Percentiles rank a stretch among this genome's conserved stretches.
Evolutionary conservation across 2,888 invertebrate genomes (phyloP).

Genomic region (Torymus texanus): DNA sequence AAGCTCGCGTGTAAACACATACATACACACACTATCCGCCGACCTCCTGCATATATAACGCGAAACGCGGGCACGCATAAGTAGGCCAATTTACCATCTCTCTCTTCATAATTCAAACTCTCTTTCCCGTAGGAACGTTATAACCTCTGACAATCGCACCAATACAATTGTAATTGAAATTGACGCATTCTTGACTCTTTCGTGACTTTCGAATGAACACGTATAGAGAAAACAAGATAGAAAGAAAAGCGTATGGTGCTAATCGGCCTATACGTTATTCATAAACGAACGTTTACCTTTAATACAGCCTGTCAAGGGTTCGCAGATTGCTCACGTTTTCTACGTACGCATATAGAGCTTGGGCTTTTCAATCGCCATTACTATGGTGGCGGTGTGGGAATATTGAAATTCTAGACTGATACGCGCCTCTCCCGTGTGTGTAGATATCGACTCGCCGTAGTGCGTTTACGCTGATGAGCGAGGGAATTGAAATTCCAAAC

Average conservation of each 20-base stretch:
- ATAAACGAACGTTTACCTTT: slow-evolving; percentile 36
- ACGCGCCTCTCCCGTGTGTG: too few species aligned
- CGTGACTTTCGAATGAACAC: neutral
- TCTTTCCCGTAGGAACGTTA: neutral
- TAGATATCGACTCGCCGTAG: too few species aligned
- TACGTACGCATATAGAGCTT: neutral
- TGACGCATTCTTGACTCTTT: slow-evolving; percentile 14
- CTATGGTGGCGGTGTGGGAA: too few species aligned
- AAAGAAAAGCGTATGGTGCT: neutral
- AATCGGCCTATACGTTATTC: slow-evolving; percentile 45
- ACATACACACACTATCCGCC: neutral
- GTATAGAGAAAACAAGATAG: neutral
- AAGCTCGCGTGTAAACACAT: neutral
- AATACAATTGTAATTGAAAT: slow-evolving; percentile 48
- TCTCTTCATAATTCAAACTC: slow-evolving; percentile 44
- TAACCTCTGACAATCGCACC: neutral
- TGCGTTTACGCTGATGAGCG: too few species aligned
- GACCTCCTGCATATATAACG: slow-evolving; percentile 34
- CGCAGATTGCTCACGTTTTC: neutral
- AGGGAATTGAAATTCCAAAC: too few species aligned
- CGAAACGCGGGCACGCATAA: slow-evolving; percentile 33
- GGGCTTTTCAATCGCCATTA: too few species aligned
- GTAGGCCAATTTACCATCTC: slow-evolving; percentile 50
- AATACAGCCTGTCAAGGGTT: slow-evolving; percentile 6
- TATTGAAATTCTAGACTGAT: too few species aligned